A percentile compares a stretch with the other conserved stretches of the same genome.
phyloP scores from a whole-genome alignment of 1,140 invertebrate species.

The Drosophila funebris region DNA sequence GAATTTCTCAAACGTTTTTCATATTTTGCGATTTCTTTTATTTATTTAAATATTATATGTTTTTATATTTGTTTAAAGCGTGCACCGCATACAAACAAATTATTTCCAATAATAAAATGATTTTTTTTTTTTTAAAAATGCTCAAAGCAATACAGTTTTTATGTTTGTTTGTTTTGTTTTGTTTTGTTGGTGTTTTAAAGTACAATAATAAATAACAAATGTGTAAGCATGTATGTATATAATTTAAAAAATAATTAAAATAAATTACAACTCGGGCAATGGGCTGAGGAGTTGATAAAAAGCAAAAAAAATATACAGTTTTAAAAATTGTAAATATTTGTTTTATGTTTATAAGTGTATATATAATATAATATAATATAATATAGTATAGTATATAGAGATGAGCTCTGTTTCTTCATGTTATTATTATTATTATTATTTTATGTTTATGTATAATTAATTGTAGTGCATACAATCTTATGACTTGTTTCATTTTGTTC shows the following conservation, averaged over 20 bases:
- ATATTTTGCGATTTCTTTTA: slow-evolving; percentile 4
- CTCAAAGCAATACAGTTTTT: slow-evolving; percentile 78
- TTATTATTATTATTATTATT: neutral
- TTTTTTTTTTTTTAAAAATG: slow-evolving; percentile 59
- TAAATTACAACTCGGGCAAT: slow-evolving; percentile 67
- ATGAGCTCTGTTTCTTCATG: slow-evolving; percentile 27
- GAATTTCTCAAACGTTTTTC: slow-evolving; percentile 9
- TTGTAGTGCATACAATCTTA: slow-evolving; percentile 31
- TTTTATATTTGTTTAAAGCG: slow-evolving; percentile 25
- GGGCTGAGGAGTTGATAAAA: slow-evolving; percentile 48
- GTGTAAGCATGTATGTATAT: slow-evolving; percentile 52
- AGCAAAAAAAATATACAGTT: slow-evolving; percentile 58
- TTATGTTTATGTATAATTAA: slow-evolving; percentile 26
- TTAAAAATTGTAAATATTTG: slow-evolving; percentile 67
- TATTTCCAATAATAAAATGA: slow-evolving; percentile 32
- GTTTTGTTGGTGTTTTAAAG: slow-evolving; percentile 44
- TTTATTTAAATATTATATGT: neutral
- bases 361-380: neutral
- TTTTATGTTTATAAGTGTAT: slow-evolving; percentile 24
- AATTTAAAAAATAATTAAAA: slow-evolving; percentile 63
- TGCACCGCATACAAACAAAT: slow-evolving; percentile 44
- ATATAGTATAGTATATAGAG: slow-evolving; percentile 16
- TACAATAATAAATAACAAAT: slow-evolving; percentile 81
- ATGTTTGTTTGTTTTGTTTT: slow-evolving; percentile 27
- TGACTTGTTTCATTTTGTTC: slow-evolving; percentile 43